A percentile compares a stretch with the other conserved stretches of the same genome.
These are phyloP conservation scores for Neodiprion virginianus DNA, from an alignment of 1,140 invertebrate species.

Conservation along the genomic window DNA sequence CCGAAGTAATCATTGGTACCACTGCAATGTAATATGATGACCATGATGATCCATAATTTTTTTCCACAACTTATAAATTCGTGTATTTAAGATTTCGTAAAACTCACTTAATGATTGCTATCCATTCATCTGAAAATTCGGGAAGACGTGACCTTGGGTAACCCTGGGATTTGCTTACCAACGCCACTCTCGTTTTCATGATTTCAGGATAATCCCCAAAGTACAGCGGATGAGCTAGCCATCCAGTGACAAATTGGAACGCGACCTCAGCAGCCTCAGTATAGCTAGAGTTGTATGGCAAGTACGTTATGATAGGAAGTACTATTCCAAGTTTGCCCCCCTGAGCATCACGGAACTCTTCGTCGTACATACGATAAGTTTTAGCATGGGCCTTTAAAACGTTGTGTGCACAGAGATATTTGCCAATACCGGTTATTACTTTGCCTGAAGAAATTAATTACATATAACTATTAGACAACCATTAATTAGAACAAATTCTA, in stretches of 20 bases:
- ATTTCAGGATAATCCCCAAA: constrained; percentile 44
- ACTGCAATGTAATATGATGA: constrained; percentile 2
- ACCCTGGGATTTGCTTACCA: constrained; percentile 59
- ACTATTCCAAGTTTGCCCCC: background rate
- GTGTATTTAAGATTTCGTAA: background rate
- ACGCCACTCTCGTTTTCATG: constrained; percentile 57
- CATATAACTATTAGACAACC: background rate
- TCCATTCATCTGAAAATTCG: constrained; percentile 59
- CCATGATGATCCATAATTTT: background rate
- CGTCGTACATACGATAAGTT: constrained; percentile 32
- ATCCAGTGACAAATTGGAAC: background rate
- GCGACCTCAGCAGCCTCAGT: background rate
- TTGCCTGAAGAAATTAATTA: constrained; percentile 41
- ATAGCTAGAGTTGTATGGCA: background rate
- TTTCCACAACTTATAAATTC: background rate
- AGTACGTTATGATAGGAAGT: background rate
- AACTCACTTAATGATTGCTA: constrained; percentile 20
- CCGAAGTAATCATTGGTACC: background rate
- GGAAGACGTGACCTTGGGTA: constrained; percentile 57
- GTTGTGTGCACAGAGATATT: constrained; percentile 64
- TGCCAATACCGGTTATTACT: constrained; percentile 51
- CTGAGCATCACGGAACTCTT: background rate
- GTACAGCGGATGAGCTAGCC: background rate
- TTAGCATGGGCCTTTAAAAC: constrained; percentile 64
- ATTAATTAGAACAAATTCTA: no score